A percentile compares a stretch with the other conserved stretches of the same genome.
Evolutionary conservation across 2,113 vertebrate species (phyloP).

Genomic region (Phalacrocorax aristotelis): DNA sequence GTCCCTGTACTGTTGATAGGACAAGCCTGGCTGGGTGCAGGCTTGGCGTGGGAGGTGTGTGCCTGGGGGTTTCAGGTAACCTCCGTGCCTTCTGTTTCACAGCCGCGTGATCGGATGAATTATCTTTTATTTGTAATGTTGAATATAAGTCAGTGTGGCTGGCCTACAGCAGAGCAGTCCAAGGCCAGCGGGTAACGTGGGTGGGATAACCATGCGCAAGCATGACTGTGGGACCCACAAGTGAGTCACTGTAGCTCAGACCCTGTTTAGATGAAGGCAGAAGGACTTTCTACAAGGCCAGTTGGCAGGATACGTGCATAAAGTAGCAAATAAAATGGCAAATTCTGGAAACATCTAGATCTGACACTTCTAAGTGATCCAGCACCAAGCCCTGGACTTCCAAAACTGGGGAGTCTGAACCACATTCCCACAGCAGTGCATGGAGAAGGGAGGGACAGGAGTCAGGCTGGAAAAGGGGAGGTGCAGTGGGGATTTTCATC

Average conservation of each 20-base stretch:
- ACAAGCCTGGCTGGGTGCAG: not conserved
- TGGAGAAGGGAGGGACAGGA: not conserved
- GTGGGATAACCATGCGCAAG: not conserved
- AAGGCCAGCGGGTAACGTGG: not conserved
- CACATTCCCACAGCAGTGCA: accelerated
- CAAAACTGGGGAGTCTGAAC: not conserved
- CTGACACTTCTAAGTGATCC: not conserved
- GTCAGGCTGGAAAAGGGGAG: not conserved
- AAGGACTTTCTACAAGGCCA: not conserved
- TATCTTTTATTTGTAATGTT: not conserved
- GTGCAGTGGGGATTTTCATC: not conserved
- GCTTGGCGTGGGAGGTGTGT: not conserved
- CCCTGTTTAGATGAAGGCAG: not conserved
- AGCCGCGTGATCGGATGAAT: not conserved
- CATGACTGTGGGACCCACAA: not conserved
- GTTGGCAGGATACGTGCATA: not conserved
- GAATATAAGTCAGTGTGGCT: not conserved
- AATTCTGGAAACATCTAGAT: not conserved
- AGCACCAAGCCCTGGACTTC: not conserved
- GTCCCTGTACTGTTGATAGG: not conserved
- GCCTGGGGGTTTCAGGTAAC: not conserved
- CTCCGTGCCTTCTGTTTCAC: not conserved
- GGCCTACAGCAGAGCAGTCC: not conserved
- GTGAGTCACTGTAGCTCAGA: not conserved
- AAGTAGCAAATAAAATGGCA: not conserved